Percentiles rank a stretch among this genome's conserved stretches.
These are phyloP conservation scores for Tuta absoluta DNA, from an alignment of 2,888 invertebrate species.

Conservation along the genomic window DNA sequence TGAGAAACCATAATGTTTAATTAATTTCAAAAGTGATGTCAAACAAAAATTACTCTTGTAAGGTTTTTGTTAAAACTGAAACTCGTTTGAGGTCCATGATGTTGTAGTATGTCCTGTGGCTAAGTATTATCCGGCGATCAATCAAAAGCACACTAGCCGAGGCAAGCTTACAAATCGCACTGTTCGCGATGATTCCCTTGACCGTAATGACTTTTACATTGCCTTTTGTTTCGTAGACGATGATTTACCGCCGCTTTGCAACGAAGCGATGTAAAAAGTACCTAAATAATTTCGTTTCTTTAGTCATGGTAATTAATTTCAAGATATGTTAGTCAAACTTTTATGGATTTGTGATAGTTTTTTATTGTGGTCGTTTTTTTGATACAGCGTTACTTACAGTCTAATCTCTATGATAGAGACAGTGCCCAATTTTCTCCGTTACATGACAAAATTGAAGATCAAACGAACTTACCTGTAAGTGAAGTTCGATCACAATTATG, in stretches of 20 bases:
- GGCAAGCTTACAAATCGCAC: constrained; percentile 59
- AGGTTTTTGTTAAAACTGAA: constrained; percentile 35
- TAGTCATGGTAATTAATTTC: neutral
- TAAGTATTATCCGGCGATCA: constrained; percentile 56
- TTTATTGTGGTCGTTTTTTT: neutral
- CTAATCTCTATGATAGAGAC: neutral
- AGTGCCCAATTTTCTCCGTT: neutral
- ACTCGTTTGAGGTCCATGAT: constrained; percentile 26
- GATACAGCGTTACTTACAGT: neutral
- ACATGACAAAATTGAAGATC: too few species aligned
- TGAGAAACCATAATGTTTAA: constrained; percentile 24
- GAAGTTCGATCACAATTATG: too few species aligned
- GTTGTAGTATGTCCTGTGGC: constrained; percentile 41
- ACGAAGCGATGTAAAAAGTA: neutral
- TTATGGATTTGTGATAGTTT: neutral
- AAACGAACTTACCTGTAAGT: too few species aligned
- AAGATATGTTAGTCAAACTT: neutral
- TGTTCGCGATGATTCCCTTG: constrained; percentile 55
- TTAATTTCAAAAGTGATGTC: constrained; percentile 32
- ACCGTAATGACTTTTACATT: constrained; percentile 55
- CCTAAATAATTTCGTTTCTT: neutral
- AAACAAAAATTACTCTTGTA: constrained; percentile 31
- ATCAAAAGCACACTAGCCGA: constrained; percentile 53
- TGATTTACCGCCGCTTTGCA: constrained; percentile 36
- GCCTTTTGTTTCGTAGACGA: constrained; percentile 37